Base-by-base conservation (phyloP, 2,113 vertebrate genomes). In the Romanogobio albipinnatus region DNA sequence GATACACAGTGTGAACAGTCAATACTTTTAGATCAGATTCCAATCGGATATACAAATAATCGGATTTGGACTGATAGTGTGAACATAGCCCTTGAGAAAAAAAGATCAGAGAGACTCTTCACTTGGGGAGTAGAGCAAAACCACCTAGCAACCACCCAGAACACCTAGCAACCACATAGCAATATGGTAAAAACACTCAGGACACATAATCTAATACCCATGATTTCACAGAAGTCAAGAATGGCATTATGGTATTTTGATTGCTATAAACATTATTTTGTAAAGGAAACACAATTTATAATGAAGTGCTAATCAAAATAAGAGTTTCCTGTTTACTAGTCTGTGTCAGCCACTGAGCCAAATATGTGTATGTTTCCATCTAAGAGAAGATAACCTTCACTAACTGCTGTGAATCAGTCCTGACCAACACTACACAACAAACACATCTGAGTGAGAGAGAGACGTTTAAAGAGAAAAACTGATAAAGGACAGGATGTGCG, bases 321-420 rank as follows among this genome's bases (percentile, higher is more conserved):
- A 58, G 68, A 77, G 56, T 73, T 90, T 90, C 87, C 87, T 85
- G 85, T 88, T 90, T 90, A 87, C 64, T 61, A 15, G 4, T 36
- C 33, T 58, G 66, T 80, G 79, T 88, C 75, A 76, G 47, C 36
- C 59, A 45, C 64, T 62, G 76, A 75, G 79, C 76, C 85, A 86
- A 83, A 86, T 83, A 88, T 83, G 64, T 83, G 66, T 49, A 61
- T 71, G 49, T 43, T 85, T 84, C 88, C 53, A 76, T 64, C 29
- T 77, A 51, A 8, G 61, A 56, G 49, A 79, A 39, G 68, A 88
- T 59, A 62, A 62, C n/a, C 51, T 71, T 51, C 33, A 43, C 51
- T 61, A 62, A 79, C 22, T 33, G 36, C 76, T n/a, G 36, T 43
- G 76, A 79, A 39, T 62, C 76, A 79, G 76, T 11, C 76, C 76